These are phyloP conservation scores for Leucophenga varia DNA, from an alignment of 1,140 invertebrate species.

Conservation along the genomic window DNA sequence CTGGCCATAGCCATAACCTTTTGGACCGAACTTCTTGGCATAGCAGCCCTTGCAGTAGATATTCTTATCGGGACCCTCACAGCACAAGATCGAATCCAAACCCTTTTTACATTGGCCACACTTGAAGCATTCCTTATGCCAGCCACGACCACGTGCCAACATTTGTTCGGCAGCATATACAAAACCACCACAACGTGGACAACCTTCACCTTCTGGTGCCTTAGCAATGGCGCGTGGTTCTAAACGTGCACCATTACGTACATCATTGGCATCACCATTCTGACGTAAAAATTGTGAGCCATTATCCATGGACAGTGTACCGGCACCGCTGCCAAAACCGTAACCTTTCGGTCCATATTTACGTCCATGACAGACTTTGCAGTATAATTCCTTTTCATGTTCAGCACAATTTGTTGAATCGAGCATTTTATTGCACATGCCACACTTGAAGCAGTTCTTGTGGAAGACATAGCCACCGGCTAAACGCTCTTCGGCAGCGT, in stretches of 20 bases:
- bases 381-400: conserved; percentile 94
- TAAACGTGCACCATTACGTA: conserved; percentile 55
- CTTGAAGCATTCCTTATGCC: conserved; percentile 95
- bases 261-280: conserved; percentile 23
- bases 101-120: conserved; percentile 90
- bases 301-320: conserved; percentile 94
- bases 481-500: conserved; percentile 96
- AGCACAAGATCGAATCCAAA: conserved; percentile 94
- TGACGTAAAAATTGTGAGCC: conserved; percentile 77
- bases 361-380: conserved; percentile 95
- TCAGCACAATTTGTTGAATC: conserved; percentile 97
- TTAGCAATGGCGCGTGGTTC: conserved; percentile 76
- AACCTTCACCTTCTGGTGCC: conserved; percentile 83
- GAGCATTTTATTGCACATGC: conserved; percentile 93
- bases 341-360: conserved; percentile 98
- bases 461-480: conserved; percentile 98
- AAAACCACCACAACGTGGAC: conserved; percentile 86
- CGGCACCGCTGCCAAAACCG: conserved; percentile 97
- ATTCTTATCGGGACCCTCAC: conserved; percentile 92
- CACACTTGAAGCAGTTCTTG: conserved; percentile 99
- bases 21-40: conserved; percentile 90
- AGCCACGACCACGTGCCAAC: conserved; percentile 87
- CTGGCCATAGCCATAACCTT: conserved; percentile 91
- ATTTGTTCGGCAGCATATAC: conserved; percentile 94
- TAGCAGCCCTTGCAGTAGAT: conserved; percentile 99